A percentile compares a stretch with the other conserved stretches of the same genome.
phyloP scores from a whole-genome alignment of 2,888 invertebrate genomes.

The Cryptophagus acutangulus region DNA sequence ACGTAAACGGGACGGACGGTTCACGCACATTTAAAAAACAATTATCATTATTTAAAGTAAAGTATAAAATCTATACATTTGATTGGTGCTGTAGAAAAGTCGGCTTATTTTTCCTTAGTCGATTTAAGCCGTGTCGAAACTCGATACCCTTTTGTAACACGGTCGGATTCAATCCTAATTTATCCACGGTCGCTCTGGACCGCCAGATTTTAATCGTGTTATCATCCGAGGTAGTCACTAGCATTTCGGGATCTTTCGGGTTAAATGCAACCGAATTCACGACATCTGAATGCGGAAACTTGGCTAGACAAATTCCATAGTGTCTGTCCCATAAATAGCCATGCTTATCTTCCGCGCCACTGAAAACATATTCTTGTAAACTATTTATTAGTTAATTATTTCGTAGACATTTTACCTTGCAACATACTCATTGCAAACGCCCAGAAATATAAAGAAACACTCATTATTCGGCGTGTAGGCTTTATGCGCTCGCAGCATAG shows the following conservation, averaged over 20 bases:
- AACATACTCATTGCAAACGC: constrained; percentile 76
- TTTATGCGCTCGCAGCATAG: constrained; percentile 72
- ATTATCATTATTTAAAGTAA: too few species aligned
- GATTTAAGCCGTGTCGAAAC: too few species aligned
- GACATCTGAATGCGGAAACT: constrained; percentile 71
- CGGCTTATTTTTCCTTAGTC: too few species aligned
- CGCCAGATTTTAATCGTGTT: constrained; percentile 64
- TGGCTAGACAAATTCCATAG: constrained; percentile 71
- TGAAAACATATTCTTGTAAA: constrained; percentile 48
- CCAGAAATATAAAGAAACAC: constrained; percentile 81
- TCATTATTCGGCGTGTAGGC: constrained; percentile 81
- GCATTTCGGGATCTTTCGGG: constrained; percentile 72
- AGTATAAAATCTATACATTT: too few species aligned
- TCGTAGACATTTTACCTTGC: constrained; percentile 59
- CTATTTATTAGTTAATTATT: constrained; percentile 8
- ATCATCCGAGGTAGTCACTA: constrained; percentile 80
- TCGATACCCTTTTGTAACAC: too few species aligned
- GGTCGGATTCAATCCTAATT: constrained; percentile 44
- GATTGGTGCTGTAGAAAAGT: too few species aligned
- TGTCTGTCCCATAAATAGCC: constrained; percentile 83
- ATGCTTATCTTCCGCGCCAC: constrained; percentile 79
- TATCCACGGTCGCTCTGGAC: constrained; percentile 49
- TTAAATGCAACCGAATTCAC: constrained; percentile 85
- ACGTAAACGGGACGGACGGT: too few species aligned
- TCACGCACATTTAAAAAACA: too few species aligned